Conservation (phyloP, 1,140 invertebrate species). For the Heliconius hewitsoni region DNA sequence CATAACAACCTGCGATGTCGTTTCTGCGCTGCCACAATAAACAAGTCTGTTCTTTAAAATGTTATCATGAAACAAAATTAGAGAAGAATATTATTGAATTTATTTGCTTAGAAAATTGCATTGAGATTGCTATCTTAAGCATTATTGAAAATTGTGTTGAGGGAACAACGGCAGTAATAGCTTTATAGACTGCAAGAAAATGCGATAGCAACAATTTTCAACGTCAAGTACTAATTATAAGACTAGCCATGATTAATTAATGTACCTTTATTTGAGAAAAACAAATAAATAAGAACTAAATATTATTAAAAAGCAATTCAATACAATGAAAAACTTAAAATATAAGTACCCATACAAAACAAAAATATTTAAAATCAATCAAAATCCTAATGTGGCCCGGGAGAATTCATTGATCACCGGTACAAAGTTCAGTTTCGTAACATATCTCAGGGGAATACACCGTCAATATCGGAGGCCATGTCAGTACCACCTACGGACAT, state of each 20-base stretch:
- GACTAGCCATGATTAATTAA: too few species aligned
- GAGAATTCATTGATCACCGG: slow-evolving; percentile 65
- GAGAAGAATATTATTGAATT: slow-evolving; percentile 1
- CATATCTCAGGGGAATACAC: slow-evolving; percentile 58
- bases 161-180: neutral
- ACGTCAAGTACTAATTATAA: neutral
- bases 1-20: slow-evolving; percentile 34
- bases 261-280: too few species aligned
- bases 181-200: too few species aligned
- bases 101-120: neutral
- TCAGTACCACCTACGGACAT: slow-evolving; percentile 31
- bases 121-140: neutral
- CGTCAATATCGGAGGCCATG: slow-evolving; percentile 47
- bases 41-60: slow-evolving; percentile 28
- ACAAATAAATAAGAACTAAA: too few species aligned
- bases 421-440: slow-evolving; percentile 65
- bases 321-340: neutral
- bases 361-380: slow-evolving; percentile 45
- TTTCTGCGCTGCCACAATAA: slow-evolving; percentile 33
- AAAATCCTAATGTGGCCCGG: slow-evolving; percentile 52
- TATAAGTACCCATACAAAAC: neutral
- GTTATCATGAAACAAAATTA: slow-evolving; percentile 6
- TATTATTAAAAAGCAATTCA: neutral
- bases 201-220: neutral
- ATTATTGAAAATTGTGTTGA: neutral